phyloP scores from a whole-genome alignment of 2,113 vertebrate genomes.

The Albula glossodonta region DNA sequence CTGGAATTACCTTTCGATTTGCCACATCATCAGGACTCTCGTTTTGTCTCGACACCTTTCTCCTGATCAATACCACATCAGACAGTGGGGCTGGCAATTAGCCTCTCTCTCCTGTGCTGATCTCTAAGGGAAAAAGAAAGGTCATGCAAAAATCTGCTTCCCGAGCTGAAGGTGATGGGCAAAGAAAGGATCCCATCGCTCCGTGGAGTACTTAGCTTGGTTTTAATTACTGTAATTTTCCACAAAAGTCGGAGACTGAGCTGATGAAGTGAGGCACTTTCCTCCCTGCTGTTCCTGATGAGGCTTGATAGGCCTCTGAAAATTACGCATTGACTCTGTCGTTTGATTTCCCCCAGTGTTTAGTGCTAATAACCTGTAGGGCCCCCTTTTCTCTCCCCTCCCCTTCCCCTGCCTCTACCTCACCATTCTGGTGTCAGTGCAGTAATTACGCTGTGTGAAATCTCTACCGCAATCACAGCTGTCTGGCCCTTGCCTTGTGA shows the following conservation, averaged over 20 bases:
- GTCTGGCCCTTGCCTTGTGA: constrained; percentile 80
- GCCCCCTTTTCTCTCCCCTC: constrained; percentile 68
- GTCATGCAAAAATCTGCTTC: constrained; percentile 81
- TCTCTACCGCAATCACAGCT: constrained; percentile 92
- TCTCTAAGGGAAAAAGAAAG: constrained; percentile 77
- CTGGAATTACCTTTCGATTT: constrained; percentile 96
- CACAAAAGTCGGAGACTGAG: constrained; percentile 92
- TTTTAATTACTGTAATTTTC: constrained; percentile 99
- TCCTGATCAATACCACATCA: constrained; percentile 90
- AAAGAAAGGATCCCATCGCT: constrained; percentile 86
- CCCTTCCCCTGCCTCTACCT: constrained; percentile 71
- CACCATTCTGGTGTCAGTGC: constrained; percentile 87
- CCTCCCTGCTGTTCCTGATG: constrained; percentile 93
- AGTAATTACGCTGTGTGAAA: constrained; percentile 96
- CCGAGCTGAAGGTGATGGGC: constrained; percentile 87
- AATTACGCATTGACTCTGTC: constrained; percentile 88
- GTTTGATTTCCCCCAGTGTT: constrained; percentile 90
- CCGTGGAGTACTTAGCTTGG: constrained; percentile 85
- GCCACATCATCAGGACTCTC: constrained; percentile 84
- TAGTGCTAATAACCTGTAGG: constrained; percentile 96
- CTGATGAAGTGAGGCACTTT: constrained; percentile 93
- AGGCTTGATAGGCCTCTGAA: constrained; percentile 89
- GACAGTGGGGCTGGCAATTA: constrained; percentile 89
- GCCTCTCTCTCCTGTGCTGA: constrained; percentile 82
- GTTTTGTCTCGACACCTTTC: constrained; percentile 83